phyloP scores from a whole-genome alignment of 2,113 vertebrate species.

The Crotalus tigris region DNA sequence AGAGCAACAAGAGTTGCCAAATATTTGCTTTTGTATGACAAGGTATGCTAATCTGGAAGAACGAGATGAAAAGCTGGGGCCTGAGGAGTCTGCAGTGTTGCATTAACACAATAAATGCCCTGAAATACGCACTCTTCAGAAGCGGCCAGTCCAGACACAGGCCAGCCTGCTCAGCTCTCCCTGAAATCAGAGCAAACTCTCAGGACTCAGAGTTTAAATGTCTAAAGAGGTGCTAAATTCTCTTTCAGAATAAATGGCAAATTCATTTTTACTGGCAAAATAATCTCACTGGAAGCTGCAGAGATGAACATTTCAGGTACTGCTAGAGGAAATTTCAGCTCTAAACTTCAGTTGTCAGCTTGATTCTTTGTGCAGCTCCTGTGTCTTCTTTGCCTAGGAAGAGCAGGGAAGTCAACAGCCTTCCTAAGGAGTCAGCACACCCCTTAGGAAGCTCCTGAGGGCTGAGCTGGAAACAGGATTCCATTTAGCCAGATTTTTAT shows the following conservation, averaged over 20 bases:
- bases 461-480: neutral
- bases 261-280: neutral
- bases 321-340: neutral
- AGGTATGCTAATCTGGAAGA: neutral
- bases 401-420: neutral
- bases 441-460: neutral
- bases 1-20: neutral
- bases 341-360: neutral
- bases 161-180: neutral
- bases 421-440: neutral
- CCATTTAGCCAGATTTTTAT: neutral
- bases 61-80: neutral
- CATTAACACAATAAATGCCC: neutral
- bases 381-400: neutral
- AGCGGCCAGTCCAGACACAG: neutral
- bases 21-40: neutral
- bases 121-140: neutral
- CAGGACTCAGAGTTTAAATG: neutral
- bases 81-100: neutral
- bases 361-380: neutral
- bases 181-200: too few species aligned
- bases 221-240: neutral
- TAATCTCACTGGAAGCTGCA: neutral
- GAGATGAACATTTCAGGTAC: neutral
- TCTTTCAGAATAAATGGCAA: neutral